Percentiles rank a stretch among this genome's conserved stretches.
Conservation (phyloP, 2,888 invertebrate species). For the Dasypolia templi region DNA sequence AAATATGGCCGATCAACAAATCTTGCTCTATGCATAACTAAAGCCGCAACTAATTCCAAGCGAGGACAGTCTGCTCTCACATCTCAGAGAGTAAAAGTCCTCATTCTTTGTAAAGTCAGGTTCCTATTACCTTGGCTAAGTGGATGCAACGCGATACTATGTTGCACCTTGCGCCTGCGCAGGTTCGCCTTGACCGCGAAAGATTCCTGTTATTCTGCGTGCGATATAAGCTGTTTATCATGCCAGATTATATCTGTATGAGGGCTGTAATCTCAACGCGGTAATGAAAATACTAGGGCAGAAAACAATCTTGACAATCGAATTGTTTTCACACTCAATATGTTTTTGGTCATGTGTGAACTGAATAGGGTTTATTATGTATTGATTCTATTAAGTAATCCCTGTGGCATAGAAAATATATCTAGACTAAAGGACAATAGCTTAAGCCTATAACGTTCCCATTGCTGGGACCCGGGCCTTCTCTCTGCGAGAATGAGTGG, state of each 20-base stretch:
- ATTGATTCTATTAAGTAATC: background rate
- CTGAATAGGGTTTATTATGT: background rate
- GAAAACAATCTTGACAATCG: constrained; percentile 17
- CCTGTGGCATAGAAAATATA: background rate
- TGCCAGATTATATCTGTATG: constrained; percentile 44
- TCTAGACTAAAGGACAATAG: background rate
- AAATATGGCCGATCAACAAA: background rate
- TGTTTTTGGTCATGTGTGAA: background rate
- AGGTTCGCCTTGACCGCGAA: constrained; percentile 80
- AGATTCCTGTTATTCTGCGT: constrained; percentile 66
- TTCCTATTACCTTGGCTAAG: constrained; percentile 52
- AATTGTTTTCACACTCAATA: background rate
- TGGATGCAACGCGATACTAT: constrained; percentile 71
- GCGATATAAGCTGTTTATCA: constrained; percentile 46
- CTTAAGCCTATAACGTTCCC: no score
- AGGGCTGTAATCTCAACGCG: constrained; percentile 40
- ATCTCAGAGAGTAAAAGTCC: constrained; percentile 45
- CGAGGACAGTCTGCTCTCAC: constrained; percentile 15
- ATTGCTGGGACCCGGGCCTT: no score
- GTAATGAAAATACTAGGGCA: constrained; percentile 38
- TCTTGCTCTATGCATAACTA: background rate
- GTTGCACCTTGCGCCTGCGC: constrained; percentile 67
- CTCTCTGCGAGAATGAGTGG: no score
- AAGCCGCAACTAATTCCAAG: constrained; percentile 11
- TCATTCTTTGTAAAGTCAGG: constrained; percentile 42